Evolutionary conservation across 2,888 invertebrate species (phyloP), one percentile per base, ranked within the genome.

Genomic region (Heliconius aoede): DNA sequence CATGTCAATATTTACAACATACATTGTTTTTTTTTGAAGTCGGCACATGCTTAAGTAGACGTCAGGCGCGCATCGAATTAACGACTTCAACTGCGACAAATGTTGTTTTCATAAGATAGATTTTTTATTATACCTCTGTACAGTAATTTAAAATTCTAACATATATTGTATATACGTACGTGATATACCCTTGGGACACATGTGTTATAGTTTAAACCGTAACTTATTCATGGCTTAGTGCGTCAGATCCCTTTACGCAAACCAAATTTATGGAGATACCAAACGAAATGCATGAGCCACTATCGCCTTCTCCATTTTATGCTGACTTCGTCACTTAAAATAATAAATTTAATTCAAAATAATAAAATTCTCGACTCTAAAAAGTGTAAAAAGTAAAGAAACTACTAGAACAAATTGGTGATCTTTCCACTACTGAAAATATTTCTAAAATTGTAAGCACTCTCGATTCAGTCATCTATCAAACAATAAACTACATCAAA

Each of bases 201-300:
- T 72, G 58, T 61, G 72, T 60, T 72, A 60, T 58, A 61, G 72
- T 60, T 72, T 60, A 36, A 51, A 72, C 72, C 58, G 24, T 72
- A 72, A 72, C 72, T 72, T 72, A 72, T 72, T 72, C 72, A 72
- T 58, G 60, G 40, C 60, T 72, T 61, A 72, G 26, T 72, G 36
- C 40, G 72, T 72, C 72, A 61, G 60, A 36, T 58, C 60, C 71
- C 72, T 72, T 60, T 72, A 72, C 58, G 60, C 58, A 61, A 60
- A 72, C 26, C 58, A 60, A 72, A 72, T 72, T 72, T 72, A 72
- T 72, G 40, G 36, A 36, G 21, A 60, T 72, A 36, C 32, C 58
- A 61, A 72, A 24, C 58, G 60, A 61, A 72, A 40, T 72, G 58
- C 26, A 60, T 26, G 18, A 36, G 24, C 55, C 8, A 55, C 55